Conservation (phyloP, 2,797 vertebrate genomes). For the Paguma larvata region DNA sequence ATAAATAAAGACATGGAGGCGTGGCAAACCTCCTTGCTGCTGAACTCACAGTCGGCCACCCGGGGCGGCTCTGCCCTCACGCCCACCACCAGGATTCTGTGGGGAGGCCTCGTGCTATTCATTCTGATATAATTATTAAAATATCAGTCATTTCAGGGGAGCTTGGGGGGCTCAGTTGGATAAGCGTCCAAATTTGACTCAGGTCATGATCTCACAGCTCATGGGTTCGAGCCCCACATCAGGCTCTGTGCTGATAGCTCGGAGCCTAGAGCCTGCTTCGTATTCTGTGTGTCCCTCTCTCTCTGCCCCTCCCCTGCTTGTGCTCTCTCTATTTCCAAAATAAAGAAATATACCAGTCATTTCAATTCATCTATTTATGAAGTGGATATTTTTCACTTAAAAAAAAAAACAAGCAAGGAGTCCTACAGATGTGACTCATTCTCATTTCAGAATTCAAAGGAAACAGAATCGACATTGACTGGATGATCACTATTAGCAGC, state of each 20-base stretch:
- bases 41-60: not conserved
- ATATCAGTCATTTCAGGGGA: not conserved
- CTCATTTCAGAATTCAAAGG: constrained; percentile 11
- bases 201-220: no score
- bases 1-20: not conserved
- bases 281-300: no score
- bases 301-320: no score
- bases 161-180: no score
- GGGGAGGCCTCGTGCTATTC: not conserved
- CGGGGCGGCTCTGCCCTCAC: fast-evolving
- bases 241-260: no score
- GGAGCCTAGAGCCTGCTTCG: no score
- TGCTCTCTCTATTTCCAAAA: no score
- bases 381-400: constrained; percentile 6
- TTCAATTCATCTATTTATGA: not conserved
- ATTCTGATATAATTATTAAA: not conserved
- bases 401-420: not conserved
- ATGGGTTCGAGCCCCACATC: fast-evolving
- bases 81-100: fast-evolving
- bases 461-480: not conserved
- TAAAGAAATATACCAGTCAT: not conserved
- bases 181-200: no score
- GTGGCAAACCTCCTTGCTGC: fast-evolving
- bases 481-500: not conserved
- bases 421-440: not conserved